Evolutionary conservation across 2,888 invertebrate genomes (phyloP).

Genomic region (Drosophila emarginata): DNA sequence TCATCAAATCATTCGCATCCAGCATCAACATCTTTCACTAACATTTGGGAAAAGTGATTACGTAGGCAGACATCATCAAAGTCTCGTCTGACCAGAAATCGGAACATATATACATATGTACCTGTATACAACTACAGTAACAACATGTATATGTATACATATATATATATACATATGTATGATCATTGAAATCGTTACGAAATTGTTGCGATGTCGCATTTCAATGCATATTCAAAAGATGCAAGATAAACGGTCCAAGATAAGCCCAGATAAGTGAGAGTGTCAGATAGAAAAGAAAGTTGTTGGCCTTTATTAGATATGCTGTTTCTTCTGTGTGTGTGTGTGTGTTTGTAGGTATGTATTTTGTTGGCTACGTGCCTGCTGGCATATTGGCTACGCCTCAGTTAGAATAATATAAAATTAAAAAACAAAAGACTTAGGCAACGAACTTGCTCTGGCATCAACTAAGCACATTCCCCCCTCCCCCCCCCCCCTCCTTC

Average conservation of each 20-base stretch:
- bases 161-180: constrained; percentile 14
- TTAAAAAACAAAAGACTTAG: constrained; percentile 64
- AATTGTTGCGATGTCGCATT: constrained; percentile 46
- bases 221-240: constrained; percentile 48
- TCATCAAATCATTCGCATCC: constrained; percentile 27
- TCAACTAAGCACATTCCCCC: not conserved
- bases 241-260: constrained; percentile 64
- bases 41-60: constrained; percentile 42
- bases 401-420: constrained; percentile 52
- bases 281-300: constrained; percentile 56
- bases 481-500: too few species aligned
- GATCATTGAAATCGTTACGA: constrained; percentile 49
- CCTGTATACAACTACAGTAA: too few species aligned
- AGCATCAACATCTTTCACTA: constrained; percentile 31
- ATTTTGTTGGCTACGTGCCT: constrained; percentile 29
- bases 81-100: not conserved
- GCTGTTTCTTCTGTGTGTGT: constrained; percentile 13
- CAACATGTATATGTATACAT: not conserved
- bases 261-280: constrained; percentile 59
- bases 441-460: constrained; percentile 53
- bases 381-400: constrained; percentile 23
- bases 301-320: constrained; percentile 35
- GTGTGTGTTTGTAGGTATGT: not conserved
- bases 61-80: constrained; percentile 44
- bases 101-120: constrained; percentile 16